These are phyloP conservation scores for Conistra vaccinii DNA, from an alignment of 2,888 invertebrate genomes.

Conservation along the genomic window DNA sequence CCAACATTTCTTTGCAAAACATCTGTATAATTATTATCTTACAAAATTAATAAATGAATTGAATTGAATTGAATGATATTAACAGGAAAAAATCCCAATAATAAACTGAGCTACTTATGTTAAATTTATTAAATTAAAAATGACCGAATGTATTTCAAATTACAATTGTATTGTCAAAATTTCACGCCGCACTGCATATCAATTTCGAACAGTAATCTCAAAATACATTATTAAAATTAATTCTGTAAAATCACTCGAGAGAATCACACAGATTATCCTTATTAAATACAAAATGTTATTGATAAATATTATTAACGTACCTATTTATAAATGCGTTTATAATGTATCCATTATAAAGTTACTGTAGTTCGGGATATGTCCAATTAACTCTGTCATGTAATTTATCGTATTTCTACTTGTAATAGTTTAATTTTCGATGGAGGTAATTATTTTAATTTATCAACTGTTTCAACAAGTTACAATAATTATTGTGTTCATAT, in stretches of 20 bases:
- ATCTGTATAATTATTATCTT: too few species aligned
- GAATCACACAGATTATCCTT: conserved; percentile 13
- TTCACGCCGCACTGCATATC: conserved; percentile 6
- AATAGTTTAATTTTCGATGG: conserved; percentile 8
- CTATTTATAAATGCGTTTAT: conserved; percentile 19
- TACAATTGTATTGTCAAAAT: background rate
- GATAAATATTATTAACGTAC: conserved; percentile 17
- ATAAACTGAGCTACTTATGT: too few species aligned
- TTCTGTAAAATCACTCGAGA: conserved; percentile 3
- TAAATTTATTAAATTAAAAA: background rate
- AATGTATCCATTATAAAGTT: conserved; percentile 6
- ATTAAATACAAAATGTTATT: conserved; percentile 37
- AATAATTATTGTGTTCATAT: background rate
- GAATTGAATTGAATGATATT: too few species aligned
- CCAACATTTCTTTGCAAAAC: too few species aligned
- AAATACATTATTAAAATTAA: conserved; percentile 31
- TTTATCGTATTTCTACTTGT: background rate
- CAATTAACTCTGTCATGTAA: conserved; percentile 31
- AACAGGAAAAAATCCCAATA: too few species aligned
- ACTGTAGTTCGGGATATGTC: background rate
- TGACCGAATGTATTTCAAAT: background rate
- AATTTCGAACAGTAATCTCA: background rate
- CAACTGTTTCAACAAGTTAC: background rate
- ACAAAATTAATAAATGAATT: too few species aligned
- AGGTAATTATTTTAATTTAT: conserved; percentile 15